Percentiles rank a stretch among this genome's conserved stretches.
phyloP scores from a whole-genome alignment of 1,140 invertebrate species.

The Drosophila serrata region DNA sequence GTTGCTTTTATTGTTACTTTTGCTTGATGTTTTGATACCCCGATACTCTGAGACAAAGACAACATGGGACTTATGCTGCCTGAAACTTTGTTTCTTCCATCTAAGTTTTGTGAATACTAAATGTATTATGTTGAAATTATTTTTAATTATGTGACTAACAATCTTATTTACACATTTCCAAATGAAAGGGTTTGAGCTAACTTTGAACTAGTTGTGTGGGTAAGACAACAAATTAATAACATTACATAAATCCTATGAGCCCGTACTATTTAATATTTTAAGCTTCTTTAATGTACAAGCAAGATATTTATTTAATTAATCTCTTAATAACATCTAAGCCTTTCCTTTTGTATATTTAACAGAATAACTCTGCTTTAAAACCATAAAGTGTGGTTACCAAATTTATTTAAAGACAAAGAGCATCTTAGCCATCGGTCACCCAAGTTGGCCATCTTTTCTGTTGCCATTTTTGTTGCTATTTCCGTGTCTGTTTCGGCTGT shows the following conservation, averaged over 20 bases:
- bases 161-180: no score
- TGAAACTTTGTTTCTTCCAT: conserved; percentile 5
- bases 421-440: conserved; percentile 8
- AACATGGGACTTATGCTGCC: conserved; percentile 3
- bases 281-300: background rate
- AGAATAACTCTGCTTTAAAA: background rate
- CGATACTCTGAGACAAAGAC: conserved; percentile 14
- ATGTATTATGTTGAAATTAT: background rate
- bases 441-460: background rate
- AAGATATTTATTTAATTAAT: no score
- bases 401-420: conserved; percentile 14
- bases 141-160: no score
- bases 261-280: no score
- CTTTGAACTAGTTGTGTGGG: background rate
- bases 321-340: background rate
- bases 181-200: no score
- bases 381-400: background rate
- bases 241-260: background rate
- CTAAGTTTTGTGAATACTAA: background rate
- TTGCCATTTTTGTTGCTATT: conserved; percentile 13
- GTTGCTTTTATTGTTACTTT: conserved; percentile 60
- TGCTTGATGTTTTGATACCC: conserved; percentile 40
- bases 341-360: background rate
- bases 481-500: conserved; percentile 35
- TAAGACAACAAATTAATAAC: no score